phyloP scores from a whole-genome alignment of 2,113 vertebrate genomes.

The Limnothrissa miodon region DNA sequence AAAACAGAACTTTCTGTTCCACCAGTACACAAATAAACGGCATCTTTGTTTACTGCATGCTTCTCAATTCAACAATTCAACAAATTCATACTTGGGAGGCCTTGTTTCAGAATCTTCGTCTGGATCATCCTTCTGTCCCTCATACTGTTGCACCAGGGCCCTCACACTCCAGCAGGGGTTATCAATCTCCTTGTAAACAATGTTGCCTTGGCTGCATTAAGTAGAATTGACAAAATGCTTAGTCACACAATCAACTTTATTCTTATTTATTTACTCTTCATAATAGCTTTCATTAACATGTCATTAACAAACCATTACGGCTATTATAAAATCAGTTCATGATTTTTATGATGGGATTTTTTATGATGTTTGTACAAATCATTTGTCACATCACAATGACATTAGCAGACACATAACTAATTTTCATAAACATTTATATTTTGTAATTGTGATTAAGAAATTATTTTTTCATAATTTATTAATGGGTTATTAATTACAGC shows the following conservation, averaged over 20 bases:
- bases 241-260: background rate
- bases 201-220: conserved; percentile 56
- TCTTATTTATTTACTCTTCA: too few relatives aligned
- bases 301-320: too few relatives aligned
- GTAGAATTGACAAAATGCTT: background rate
- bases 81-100: conserved; percentile 70
- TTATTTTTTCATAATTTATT: too few relatives aligned
- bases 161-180: conserved; percentile 86
- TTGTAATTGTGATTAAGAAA: too few relatives aligned
- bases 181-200: conserved; percentile 78
- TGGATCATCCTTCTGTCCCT: conserved; percentile 72
- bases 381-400: too few relatives aligned
- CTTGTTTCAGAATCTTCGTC: conserved; percentile 61
- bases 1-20: background rate
- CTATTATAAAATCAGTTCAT: too few relatives aligned
- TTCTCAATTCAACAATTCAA: too few relatives aligned
- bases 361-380: too few relatives aligned
- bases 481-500: too few relatives aligned
- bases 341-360: too few relatives aligned
- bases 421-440: too few relatives aligned
- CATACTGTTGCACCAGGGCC: conserved; percentile 91
- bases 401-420: too few relatives aligned
- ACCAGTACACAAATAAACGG: background rate
- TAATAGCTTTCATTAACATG: background rate
- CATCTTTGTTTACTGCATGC: background rate